Conservation (phyloP, 2,113 vertebrate species). For the Mus spicilegus region DNA sequence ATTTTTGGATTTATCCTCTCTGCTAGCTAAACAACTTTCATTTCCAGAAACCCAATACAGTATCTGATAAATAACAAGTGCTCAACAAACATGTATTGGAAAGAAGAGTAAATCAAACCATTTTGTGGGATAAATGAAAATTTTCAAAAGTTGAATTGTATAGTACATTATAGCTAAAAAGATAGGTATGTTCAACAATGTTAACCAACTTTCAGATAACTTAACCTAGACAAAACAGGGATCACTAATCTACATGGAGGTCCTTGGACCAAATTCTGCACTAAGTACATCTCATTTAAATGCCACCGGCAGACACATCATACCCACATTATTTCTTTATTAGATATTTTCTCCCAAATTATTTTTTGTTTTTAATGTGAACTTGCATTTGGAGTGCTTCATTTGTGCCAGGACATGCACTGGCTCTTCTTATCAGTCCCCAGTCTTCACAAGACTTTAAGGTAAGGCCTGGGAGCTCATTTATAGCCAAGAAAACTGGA, state of each 20-base stretch:
- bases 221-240: not conserved
- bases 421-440: not conserved
- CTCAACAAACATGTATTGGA: not conserved
- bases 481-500: conserved; percentile 18
- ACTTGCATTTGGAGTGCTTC: not conserved
- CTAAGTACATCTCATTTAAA: conserved; percentile 35
- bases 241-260: not conserved
- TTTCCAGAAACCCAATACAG: not conserved
- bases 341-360: not conserved
- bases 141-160: conserved; percentile 32
- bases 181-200: not conserved
- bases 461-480: conserved; percentile 8
- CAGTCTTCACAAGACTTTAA: not conserved
- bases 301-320: not conserved
- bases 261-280: not conserved
- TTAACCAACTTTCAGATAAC: not conserved
- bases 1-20: not conserved
- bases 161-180: not conserved
- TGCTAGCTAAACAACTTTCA: not conserved
- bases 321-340: not conserved
- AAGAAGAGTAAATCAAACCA: not conserved
- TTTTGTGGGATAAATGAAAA: not conserved
- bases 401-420: not conserved
- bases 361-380: conserved; percentile 11
- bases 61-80: not conserved